A percentile compares a stretch with the other conserved stretches of the same genome.
These are phyloP conservation scores for Phrixothrix hirtus DNA, from an alignment of 2,888 invertebrate species.

Conservation along the genomic window DNA sequence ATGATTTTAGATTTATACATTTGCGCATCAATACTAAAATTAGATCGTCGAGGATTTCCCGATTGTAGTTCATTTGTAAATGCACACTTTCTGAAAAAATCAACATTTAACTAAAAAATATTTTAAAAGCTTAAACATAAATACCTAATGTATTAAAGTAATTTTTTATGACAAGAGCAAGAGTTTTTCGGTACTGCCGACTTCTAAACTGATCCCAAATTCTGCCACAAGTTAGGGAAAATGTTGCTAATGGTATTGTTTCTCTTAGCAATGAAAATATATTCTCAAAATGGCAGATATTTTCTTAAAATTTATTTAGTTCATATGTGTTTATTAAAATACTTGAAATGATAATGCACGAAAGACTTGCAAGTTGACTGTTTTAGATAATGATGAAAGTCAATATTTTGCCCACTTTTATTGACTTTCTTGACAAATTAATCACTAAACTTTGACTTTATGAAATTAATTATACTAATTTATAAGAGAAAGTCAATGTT, in stretches of 20 bases:
- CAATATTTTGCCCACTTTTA: too few relatives aligned
- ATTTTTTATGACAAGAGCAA: slow-evolving; percentile 52
- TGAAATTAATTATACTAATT: too few relatives aligned
- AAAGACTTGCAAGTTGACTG: too few relatives aligned
- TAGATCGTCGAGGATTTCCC: slow-evolving; percentile 56
- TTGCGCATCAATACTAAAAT: slow-evolving; percentile 52
- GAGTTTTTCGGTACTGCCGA: slow-evolving; percentile 55
- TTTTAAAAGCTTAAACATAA: too few relatives aligned
- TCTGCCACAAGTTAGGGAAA: slow-evolving; percentile 55
- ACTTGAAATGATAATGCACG: too few relatives aligned
- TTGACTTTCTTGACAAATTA: too few relatives aligned
- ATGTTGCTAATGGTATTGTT: slow-evolving; percentile 56
- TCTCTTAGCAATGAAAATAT: slow-evolving; percentile 55
- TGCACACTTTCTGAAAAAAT: slow-evolving; percentile 53
- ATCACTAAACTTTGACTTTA: too few relatives aligned
- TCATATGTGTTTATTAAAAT: too few relatives aligned
- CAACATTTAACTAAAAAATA: too few relatives aligned
- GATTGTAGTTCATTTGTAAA: slow-evolving; percentile 56
- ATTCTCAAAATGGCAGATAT: slow-evolving; percentile 57
- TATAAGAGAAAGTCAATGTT: too few relatives aligned
- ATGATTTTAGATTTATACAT: slow-evolving; percentile 52
- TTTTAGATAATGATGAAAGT: too few relatives aligned
- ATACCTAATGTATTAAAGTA: slow-evolving; percentile 56
- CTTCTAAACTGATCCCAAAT: slow-evolving; percentile 58
- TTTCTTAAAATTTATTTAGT: too few relatives aligned